These are phyloP conservation scores for Chaetura pelagica DNA, from an alignment of 2,113 vertebrate genomes.

Conservation along the genomic window DNA sequence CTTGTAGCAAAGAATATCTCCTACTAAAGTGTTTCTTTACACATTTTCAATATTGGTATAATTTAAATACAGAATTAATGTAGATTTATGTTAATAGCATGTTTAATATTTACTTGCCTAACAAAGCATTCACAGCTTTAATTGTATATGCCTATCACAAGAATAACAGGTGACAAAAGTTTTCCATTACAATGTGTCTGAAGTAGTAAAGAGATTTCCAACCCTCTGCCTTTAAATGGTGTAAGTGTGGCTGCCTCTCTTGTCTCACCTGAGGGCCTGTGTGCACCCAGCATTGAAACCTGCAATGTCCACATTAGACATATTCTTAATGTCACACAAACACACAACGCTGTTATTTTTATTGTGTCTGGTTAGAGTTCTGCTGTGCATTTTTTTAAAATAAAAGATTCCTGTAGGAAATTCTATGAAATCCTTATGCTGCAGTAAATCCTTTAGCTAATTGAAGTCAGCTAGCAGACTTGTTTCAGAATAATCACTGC, in stretches of 20 bases:
- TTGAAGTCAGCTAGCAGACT: background rate
- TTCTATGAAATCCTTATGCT: background rate
- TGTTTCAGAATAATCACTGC: background rate
- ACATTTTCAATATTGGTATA: background rate
- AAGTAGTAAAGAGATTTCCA: background rate
- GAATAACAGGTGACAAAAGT: background rate
- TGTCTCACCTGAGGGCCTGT: background rate
- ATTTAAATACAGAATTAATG: background rate
- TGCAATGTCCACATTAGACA: background rate
- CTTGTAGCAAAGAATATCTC: background rate
- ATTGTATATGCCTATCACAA: background rate
- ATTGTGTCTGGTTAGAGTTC: background rate
- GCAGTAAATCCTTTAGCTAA: background rate
- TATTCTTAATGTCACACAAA: background rate
- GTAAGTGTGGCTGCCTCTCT: background rate
- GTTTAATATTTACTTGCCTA: background rate
- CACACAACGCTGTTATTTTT: background rate
- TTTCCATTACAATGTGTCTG: background rate
- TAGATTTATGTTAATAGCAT: background rate
- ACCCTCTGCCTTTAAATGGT: background rate
- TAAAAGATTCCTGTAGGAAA: background rate
- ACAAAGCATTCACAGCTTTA: background rate
- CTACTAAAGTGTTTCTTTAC: background rate
- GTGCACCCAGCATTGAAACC: background rate
- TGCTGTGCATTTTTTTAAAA: background rate